Evolutionary conservation across 2,113 vertebrate species (phyloP), one percentile per base, ranked within the genome.

Genomic region (Rhinolophus sinicus): DNA sequence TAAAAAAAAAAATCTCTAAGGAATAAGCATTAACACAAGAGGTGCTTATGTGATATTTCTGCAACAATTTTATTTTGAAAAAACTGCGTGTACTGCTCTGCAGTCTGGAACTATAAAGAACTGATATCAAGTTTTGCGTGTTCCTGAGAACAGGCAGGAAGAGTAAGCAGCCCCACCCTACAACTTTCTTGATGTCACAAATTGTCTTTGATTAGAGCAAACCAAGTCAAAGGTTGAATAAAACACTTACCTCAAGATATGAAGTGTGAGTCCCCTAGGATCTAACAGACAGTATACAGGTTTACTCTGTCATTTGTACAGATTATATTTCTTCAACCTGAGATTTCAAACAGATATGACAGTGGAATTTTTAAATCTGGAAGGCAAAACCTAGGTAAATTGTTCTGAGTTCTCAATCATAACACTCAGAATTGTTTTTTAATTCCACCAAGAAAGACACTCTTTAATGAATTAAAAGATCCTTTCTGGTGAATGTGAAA

Each of bases 1-100:
- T 4, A 86, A 76, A 97, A 98, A 22, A 95, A 7, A 98, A 24
- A 95, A 7, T 58, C 93, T 97, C 78, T 73, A 33, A 96, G 56
- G 76, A 90, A 78, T 70, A 95, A 96, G 81, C 92, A 95, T 94
- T 94, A 97, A 44, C 73, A 85, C 11, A 58, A 70, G 62, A 83
- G 16, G 1, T 58, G 93, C 97, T 95, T 93, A 24, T 73, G 4
- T 4, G 8, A 73, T 92, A 78, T 62, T 96, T 96, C 76, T 95
- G 90, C 76, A 96, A 40, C 38, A 47, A 2, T 89, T 93, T 95
- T 95, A 26, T 6, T 26, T 83, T 82, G 56, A 73, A 83, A 93
- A 85, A 24, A 6, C 26, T 85, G 44, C 60, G 26, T 89, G 13
- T 96, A 64, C 62, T 88, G 69, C 24, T 70, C 81, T 96, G 50